Evolutionary conservation across 1,140 invertebrate genomes (phyloP).

Genomic region (Drosophila leontia): DNA sequence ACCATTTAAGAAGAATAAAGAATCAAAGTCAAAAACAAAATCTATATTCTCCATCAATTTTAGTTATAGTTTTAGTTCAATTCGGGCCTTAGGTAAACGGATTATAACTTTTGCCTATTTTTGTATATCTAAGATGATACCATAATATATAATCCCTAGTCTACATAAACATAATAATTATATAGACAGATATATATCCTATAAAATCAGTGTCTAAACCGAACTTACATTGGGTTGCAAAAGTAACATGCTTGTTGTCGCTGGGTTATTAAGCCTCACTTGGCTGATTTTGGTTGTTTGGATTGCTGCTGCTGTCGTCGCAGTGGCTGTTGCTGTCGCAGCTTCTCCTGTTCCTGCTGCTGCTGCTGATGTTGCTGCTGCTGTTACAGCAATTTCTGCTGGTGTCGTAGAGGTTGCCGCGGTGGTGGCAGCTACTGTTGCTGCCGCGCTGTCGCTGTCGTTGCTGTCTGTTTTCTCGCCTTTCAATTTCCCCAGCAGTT

Average conservation of each 20-base stretch:
- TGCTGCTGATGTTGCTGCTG: conserved; percentile 18
- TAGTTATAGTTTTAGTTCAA: no score
- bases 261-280: conserved; percentile 70
- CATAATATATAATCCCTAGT: no score
- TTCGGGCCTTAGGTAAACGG: no score
- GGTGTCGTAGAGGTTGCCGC: conserved; percentile 26
- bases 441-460: conserved; percentile 23
- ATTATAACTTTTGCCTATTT: no score
- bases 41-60: no score
- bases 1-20: no score
- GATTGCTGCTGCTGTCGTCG: conserved; percentile 42
- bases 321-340: conserved; percentile 28
- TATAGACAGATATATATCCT: background rate
- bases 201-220: background rate
- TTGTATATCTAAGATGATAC: no score
- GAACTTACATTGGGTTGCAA: conserved; percentile 84
- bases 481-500: conserved; percentile 50
- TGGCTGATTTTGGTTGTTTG: conserved; percentile 68
- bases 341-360: conserved; percentile 20
- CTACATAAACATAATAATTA: no score
- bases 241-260: conserved; percentile 85
- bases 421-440: conserved; percentile 31
- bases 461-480: conserved; percentile 51
- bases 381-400: conserved; percentile 10
- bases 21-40: no score